These are phyloP conservation scores for Chlorodrepanis virens DNA, from an alignment of 2,113 vertebrate species.

Conservation along the genomic window DNA sequence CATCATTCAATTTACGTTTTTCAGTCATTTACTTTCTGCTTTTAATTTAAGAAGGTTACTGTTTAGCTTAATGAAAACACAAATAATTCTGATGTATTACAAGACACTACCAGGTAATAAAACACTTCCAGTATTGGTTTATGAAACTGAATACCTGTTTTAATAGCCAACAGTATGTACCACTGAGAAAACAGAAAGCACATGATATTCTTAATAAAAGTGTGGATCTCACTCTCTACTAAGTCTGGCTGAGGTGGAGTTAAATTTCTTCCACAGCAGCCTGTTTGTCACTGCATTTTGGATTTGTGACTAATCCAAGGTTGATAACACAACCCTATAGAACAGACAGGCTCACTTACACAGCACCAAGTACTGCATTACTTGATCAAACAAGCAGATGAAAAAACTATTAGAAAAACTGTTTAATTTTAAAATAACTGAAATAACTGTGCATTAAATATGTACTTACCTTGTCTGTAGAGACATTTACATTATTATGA, in stretches of 20 bases:
- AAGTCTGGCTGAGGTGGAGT: neutral
- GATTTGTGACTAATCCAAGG: neutral
- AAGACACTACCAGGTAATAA: slow-evolving; percentile 1
- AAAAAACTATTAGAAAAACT: neutral
- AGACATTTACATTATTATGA: neutral
- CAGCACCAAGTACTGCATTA: neutral
- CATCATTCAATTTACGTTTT: slow-evolving; percentile 26
- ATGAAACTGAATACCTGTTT: neutral
- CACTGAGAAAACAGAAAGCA: neutral
- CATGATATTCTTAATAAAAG: neutral
- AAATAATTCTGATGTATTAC: slow-evolving; percentile 32
- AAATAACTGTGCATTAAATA: neutral
- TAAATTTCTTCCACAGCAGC: neutral
- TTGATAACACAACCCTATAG: neutral
- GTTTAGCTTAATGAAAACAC: slow-evolving; percentile 47
- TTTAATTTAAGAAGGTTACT: slow-evolving; percentile 30
- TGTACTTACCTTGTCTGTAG: neutral
- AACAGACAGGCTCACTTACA: neutral
- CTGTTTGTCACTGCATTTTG: neutral
- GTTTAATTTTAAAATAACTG: neutral
- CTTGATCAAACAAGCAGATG: neutral
- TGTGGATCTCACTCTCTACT: neutral
- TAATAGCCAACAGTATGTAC: neutral
- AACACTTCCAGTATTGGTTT: slow-evolving; percentile 27
- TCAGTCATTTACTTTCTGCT: slow-evolving; percentile 17